Evolutionary conservation across 2,888 invertebrate species (phyloP).

Genomic region (Yponomeuta cagnagella): DNA sequence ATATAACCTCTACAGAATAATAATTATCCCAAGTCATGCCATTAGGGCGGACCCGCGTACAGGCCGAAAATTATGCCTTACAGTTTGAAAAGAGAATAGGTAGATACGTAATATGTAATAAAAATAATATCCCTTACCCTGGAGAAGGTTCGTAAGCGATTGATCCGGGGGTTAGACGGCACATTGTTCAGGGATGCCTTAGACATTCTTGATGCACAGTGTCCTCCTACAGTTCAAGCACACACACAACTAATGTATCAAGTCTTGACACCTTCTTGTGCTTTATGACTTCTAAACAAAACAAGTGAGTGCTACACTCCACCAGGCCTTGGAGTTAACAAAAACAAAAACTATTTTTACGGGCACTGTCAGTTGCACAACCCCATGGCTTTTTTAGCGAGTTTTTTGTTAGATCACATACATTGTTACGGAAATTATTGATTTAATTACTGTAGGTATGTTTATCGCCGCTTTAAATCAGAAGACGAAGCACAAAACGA

Average conservation of each 20-base stretch:
- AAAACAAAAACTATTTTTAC: slow-evolving; percentile 47
- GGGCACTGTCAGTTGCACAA: slow-evolving; percentile 41
- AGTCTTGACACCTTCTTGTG: slow-evolving; percentile 17
- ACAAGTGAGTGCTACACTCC: slow-evolving; percentile 23
- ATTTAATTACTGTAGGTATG: background rate
- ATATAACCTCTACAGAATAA: slow-evolving; percentile 5
- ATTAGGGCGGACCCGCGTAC: slow-evolving; percentile 7
- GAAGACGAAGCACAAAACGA: slow-evolving; percentile 1
- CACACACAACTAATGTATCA: background rate
- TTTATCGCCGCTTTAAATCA: background rate
- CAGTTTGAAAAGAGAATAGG: background rate
- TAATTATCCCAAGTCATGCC: slow-evolving; percentile 4
- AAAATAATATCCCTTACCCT: slow-evolving; percentile 47
- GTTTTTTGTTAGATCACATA: slow-evolving; percentile 5
- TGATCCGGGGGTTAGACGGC: slow-evolving; percentile 67
- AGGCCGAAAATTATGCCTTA: background rate
- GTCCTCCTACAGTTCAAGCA: background rate
- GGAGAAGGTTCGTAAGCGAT: slow-evolving; percentile 63
- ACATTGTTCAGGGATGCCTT: slow-evolving; percentile 68
- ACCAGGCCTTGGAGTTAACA: slow-evolving; percentile 22
- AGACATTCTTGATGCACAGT: slow-evolving; percentile 50
- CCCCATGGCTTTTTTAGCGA: slow-evolving; percentile 29
- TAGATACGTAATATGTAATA: background rate
- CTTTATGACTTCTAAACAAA: slow-evolving; percentile 38
- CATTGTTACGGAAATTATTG: slow-evolving; percentile 17